Conservation (phyloP, 2,888 invertebrate genomes). For the Drosophila nigricruria region DNA sequence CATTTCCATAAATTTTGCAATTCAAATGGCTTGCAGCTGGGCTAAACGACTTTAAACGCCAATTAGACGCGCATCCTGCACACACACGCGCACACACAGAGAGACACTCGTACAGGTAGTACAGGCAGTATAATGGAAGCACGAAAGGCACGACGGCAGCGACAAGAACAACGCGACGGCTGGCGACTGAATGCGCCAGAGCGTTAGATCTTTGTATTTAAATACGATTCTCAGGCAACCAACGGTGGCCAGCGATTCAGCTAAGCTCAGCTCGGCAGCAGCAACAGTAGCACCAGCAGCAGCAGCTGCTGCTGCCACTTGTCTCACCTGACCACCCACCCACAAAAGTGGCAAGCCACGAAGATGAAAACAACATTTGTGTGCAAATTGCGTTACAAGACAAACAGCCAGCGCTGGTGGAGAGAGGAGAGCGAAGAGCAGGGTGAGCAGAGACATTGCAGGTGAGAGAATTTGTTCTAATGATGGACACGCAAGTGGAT, state of each 20-base stretch:
- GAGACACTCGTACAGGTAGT: background rate
- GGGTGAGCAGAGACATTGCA: slow-evolving; percentile 1
- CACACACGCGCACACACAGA: background rate
- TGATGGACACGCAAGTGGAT: slow-evolving; percentile 78
- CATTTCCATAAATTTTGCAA: slow-evolving; percentile 56
- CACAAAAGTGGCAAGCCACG: slow-evolving; percentile 58
- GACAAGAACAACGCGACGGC: slow-evolving; percentile 82
- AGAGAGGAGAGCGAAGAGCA: background rate
- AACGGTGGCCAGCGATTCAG: slow-evolving; percentile 63
- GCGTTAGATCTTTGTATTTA: slow-evolving; percentile 82
- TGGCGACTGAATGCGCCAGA: slow-evolving; percentile 82
- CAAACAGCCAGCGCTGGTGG: slow-evolving; percentile 10
- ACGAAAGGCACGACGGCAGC: slow-evolving; percentile 17
- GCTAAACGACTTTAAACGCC: slow-evolving; percentile 5
- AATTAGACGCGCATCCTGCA: slow-evolving; percentile 67
- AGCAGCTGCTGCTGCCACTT: slow-evolving; percentile 65
- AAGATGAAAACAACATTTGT: slow-evolving; percentile 70
- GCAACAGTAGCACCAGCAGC: slow-evolving; percentile 35
- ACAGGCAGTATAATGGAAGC: slow-evolving; percentile 23
- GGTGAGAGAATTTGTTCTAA: slow-evolving; percentile 82
- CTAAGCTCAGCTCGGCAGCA: slow-evolving; percentile 38
- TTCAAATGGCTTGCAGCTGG: slow-evolving; percentile 15
- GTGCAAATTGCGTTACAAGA: slow-evolving; percentile 83
- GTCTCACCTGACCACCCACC: slow-evolving; percentile 85
- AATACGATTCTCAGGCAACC: slow-evolving; percentile 81